These are phyloP conservation scores for Cosmia pyralina DNA, from an alignment of 2,888 invertebrate species.

Conservation along the genomic window DNA sequence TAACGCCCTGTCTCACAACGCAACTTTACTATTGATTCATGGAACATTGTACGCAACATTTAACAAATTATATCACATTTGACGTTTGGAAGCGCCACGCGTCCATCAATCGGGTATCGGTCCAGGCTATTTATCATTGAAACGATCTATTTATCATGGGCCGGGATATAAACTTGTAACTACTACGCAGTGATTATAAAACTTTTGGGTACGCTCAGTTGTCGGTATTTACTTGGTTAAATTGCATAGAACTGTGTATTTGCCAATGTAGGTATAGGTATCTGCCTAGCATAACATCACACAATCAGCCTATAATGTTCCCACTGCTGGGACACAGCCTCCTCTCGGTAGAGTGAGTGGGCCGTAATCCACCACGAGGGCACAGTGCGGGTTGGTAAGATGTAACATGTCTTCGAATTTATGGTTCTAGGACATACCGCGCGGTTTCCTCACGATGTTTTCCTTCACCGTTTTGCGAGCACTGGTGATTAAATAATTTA, in stretches of 20 bases:
- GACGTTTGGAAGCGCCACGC: slow-evolving; percentile 38
- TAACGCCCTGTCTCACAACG: not conserved
- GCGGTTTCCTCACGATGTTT: too few species aligned
- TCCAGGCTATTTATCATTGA: slow-evolving; percentile 56
- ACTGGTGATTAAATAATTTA: too few species aligned
- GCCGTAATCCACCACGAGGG: too few species aligned
- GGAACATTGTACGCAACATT: slow-evolving; percentile 43
- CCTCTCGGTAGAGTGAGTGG: too few species aligned
- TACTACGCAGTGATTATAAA: slow-evolving; percentile 57
- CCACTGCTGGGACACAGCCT: too few species aligned
- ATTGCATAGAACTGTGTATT: slow-evolving; percentile 10
- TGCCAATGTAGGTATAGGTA: not conserved
- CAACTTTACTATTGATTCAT: slow-evolving; percentile 45
- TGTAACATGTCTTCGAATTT: too few species aligned
- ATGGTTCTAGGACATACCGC: too few species aligned
- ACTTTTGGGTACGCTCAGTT: slow-evolving; percentile 51
- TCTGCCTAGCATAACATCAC: too few species aligned
- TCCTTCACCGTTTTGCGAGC: too few species aligned
- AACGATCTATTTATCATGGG: slow-evolving; percentile 55
- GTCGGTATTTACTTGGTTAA: slow-evolving; percentile 23
- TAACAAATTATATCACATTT: slow-evolving; percentile 51
- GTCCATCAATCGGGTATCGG: slow-evolving; percentile 40
- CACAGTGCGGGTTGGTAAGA: too few species aligned
- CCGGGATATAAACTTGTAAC: slow-evolving; percentile 58
- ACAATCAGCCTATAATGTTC: too few species aligned